Base-by-base conservation (phyloP, 2,113 vertebrate genomes). In the Salvator merianae region DNA sequence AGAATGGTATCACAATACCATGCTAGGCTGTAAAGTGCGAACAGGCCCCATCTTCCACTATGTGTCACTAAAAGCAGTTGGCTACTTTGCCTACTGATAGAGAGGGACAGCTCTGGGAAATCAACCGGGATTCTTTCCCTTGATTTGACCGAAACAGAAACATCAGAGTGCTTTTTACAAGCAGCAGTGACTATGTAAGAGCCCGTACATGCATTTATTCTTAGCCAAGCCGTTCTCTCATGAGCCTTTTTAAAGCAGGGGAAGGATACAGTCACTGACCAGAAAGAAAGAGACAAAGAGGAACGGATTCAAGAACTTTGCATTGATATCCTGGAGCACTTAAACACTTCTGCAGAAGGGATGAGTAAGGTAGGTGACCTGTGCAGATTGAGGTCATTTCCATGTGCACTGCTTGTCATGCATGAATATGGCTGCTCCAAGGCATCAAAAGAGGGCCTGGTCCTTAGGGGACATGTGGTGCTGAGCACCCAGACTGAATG, bases 261-360 rank as follows among this genome's bases (percentile, higher is more conserved):
- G 16, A 68, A 59, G 69, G 65, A 77, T 3, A n/a, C 18, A 3
- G 22, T n/a, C 47, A 7, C 47, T 1, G 6, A 22, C 18, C 82
- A 77, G 28, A 84, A 84, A 50, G 82, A 84, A 30, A 69, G 68
- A 34, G 59, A 65, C 14, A 81, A 38, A 62, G 80, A 83, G 53
- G 82, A 68, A 1, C 63, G 22, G 7, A 69, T 84, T 84, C 74
- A 84, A 14, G 72, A 69, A 12, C 36, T 84, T 3, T 84, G 82
- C 63, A 40, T 77, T 7, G 74, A 77, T 8, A 5, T 55, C 32
- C 50, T 84, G 65, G 74, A 77, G 74, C 43, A 84, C 5, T 12
- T 84, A 32, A 84, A 84, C 34, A 69, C 82, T 18, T 84, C 63
- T 65, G 82, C 82, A 18, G 82, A 84, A 69, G 82, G 82, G 50